Evolutionary conservation across 92 coral and sea anemone species (phyloP), one percentile per base, ranked within the genome.

Genomic region (Porites evermanni): DNA sequence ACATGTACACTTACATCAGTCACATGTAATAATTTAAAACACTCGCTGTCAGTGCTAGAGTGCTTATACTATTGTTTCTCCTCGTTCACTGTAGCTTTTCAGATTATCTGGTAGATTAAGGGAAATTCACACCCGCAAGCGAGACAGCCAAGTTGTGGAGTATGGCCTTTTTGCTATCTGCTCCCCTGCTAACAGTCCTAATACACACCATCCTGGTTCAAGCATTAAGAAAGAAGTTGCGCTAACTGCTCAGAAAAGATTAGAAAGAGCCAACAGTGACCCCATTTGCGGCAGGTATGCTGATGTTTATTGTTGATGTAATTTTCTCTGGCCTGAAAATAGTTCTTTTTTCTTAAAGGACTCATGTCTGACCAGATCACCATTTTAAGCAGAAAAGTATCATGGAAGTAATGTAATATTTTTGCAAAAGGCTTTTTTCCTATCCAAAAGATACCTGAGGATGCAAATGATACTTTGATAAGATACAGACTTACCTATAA

Each of bases 131-230:
- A 97, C 98, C 1, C 92, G 95, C 50, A 97, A 97, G 74, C 91
- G 99, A 18, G 99, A 97, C 78, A 88, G 89, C 56, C 96, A 95
- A 69, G 96, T 93, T 14, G 93, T 93, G 1, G 99, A 97, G 81
- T 97, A 97, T 71, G 99, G 99, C 2, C 89, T 97, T 53, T 97
- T 97, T 79, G 99, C 99, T 13, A 95, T 97, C 61, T 95, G 98
- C 63, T 97, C 99, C 50, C 99, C 99, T 0, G 95, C 98, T 24
- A 92, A 93, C 86, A 91, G 79, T 70, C 61, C 94, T 6, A 91
- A 78, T 53, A 84, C 94, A 53, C 89, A 93, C 53, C 92, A 96
- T n/a, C 72, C 97, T 19, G 89, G 89, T 73, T 88, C 96, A 24
- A 85, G 89, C 69, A 93, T 95, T 32, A 93, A 94, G 79, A 97